phyloP scores from a whole-genome alignment of 2,888 invertebrate species.

The Exephanes ischioxanthus region DNA sequence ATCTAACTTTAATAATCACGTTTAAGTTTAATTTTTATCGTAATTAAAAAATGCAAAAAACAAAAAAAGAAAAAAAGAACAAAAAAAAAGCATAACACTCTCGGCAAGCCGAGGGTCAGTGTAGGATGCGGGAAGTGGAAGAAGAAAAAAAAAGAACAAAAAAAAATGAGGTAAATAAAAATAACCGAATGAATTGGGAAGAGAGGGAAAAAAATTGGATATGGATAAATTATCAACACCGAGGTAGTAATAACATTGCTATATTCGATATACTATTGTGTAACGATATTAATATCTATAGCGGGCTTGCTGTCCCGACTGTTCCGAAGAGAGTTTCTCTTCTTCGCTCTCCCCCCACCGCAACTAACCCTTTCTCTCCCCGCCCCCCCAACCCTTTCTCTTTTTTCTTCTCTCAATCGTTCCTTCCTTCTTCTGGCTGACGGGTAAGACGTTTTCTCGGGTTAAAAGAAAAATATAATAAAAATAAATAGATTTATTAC shows the following conservation, averaged over 20 bases:
- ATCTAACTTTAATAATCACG: slow-evolving; percentile 84
- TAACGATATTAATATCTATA: slow-evolving; percentile 61
- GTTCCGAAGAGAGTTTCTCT: slow-evolving; percentile 45
- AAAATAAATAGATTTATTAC: slow-evolving; percentile 10
- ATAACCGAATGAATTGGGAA: slow-evolving; percentile 65
- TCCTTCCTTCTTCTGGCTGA: slow-evolving; percentile 43
- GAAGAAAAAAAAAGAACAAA: slow-evolving; percentile 72
- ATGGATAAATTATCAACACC: slow-evolving; percentile 59
- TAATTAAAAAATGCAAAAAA: slow-evolving; percentile 78
- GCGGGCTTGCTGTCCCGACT: slow-evolving; percentile 59
- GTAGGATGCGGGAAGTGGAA: slow-evolving; percentile 35
- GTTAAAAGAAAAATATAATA: neutral
- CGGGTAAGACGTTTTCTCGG: neutral
- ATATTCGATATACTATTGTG: slow-evolving; percentile 64
- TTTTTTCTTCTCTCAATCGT: slow-evolving; percentile 32
- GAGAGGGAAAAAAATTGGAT: slow-evolving; percentile 71
- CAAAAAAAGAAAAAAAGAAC: slow-evolving; percentile 71
- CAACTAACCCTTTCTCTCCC: slow-evolving; percentile 1
- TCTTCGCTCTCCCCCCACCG: slow-evolving; percentile 15
- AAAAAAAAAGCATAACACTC: slow-evolving; percentile 63
- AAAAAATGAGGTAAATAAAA: slow-evolving; percentile 42
- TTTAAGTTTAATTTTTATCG: slow-evolving; percentile 83
- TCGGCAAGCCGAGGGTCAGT: slow-evolving; percentile 59
- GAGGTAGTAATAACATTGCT: slow-evolving; percentile 60
- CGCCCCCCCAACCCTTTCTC: neutral